A percentile compares a stretch with the other conserved stretches of the same genome.
Conservation (phyloP, 2,888 invertebrate genomes). For the Drosophila mimica region DNA sequence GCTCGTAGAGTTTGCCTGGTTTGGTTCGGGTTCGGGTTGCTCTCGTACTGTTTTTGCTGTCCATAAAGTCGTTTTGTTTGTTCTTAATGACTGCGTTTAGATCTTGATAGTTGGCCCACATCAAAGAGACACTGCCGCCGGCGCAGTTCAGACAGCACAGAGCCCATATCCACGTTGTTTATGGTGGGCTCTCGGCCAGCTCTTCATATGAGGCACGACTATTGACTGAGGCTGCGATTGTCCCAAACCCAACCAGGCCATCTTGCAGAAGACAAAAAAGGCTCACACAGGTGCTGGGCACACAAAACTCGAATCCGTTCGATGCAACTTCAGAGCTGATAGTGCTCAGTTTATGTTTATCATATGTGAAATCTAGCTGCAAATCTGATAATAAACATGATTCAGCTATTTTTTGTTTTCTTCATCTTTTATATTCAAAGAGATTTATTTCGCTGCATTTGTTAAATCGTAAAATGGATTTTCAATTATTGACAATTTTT, state of each 20-base stretch:
- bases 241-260: constrained; percentile 11
- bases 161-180: constrained; percentile 65
- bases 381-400: constrained; percentile 12
- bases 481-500: background rate
- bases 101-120: constrained; percentile 80
- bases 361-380: constrained; percentile 38
- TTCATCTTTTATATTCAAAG: background rate
- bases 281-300: constrained; percentile 39
- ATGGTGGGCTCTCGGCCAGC: constrained; percentile 54
- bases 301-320: constrained; percentile 30
- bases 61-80: constrained; percentile 82
- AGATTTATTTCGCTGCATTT: background rate
- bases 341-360: constrained; percentile 33
- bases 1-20: constrained; percentile 27
- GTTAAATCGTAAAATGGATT: background rate
- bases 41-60: constrained; percentile 70
- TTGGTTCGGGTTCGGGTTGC: constrained; percentile 41
- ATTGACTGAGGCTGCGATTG: constrained; percentile 31
- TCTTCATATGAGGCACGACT: constrained; percentile 60
- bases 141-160: constrained; percentile 43
- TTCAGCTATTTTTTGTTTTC: background rate
- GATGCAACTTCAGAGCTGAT: constrained; percentile 24
- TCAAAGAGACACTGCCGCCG: constrained; percentile 75
- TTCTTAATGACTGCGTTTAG: constrained; percentile 82
- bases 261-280: constrained; percentile 5